Evolutionary conservation across 2,113 vertebrate species (phyloP).

Genomic region (Pelecanoides urinatrix): DNA sequence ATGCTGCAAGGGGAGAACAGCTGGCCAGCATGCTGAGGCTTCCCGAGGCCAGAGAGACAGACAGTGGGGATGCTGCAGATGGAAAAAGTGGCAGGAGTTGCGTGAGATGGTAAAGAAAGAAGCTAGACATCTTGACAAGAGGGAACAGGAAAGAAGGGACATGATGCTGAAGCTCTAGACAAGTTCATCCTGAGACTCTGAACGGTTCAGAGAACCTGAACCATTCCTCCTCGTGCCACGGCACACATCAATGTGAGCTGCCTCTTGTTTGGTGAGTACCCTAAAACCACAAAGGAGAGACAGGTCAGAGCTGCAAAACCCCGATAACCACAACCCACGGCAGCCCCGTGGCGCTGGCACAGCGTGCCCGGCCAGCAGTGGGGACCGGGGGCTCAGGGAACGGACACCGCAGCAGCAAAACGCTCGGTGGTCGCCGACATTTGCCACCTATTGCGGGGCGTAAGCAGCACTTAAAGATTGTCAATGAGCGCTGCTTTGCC

Average conservation of each 20-base stretch:
- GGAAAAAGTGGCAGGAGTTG: background rate
- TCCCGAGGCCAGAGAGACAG: background rate
- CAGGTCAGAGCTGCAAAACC: background rate
- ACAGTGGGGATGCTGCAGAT: background rate
- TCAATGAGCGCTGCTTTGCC: fast-evolving
- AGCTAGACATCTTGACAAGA: background rate
- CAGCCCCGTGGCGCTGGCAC: background rate
- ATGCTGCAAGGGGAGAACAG: background rate
- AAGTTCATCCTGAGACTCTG: background rate
- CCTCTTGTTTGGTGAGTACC: background rate
- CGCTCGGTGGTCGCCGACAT: background rate
- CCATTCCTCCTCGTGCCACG: background rate
- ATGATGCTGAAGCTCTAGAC: background rate
- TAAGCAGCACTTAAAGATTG: background rate
- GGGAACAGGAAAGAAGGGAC: background rate
- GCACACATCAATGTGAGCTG: fast-evolving
- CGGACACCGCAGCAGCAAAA: background rate
- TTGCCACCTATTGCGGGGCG: fast-evolving
- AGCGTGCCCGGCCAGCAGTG: fast-evolving
- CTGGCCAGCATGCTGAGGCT: background rate
- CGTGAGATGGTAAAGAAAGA: background rate
- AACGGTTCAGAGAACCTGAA: background rate
- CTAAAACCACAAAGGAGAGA: background rate
- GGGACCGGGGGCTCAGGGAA: background rate
- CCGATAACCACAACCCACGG: fast-evolving